These are phyloP conservation scores for Seladonia tumulorum DNA, from an alignment of 2,888 invertebrate species.

Conservation along the genomic window DNA sequence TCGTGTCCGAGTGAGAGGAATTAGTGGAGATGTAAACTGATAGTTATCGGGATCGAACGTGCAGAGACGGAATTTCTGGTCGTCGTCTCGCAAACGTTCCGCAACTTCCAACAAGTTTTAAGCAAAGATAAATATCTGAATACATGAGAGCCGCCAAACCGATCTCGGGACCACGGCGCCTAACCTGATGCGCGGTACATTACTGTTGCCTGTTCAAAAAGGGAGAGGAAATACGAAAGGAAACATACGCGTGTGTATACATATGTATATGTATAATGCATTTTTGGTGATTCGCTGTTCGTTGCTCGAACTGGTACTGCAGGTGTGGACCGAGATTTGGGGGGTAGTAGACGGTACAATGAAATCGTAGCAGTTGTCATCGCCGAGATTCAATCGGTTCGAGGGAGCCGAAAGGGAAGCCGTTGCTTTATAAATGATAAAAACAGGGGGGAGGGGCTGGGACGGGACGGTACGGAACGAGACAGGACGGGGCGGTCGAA, in stretches of 20 bases:
- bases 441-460: constrained; percentile 13
- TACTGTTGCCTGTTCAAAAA: constrained; percentile 29
- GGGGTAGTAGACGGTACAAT: constrained; percentile 42
- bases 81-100: constrained; percentile 43
- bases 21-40: constrained; percentile 53
- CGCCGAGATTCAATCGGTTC: constrained; percentile 32
- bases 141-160: constrained; percentile 27
- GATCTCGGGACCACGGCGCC: constrained; percentile 32
- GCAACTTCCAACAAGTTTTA: constrained; percentile 44
- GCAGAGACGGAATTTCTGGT: constrained; percentile 37
- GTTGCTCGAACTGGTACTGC: constrained; percentile 35
- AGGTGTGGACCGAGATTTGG: constrained; percentile 49
- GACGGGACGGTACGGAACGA: neutral
- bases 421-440: constrained; percentile 32
- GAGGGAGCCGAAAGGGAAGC: constrained; percentile 31
- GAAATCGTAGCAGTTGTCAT: constrained; percentile 53
- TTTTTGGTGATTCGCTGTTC: constrained; percentile 18
- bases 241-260: constrained; percentile 32
- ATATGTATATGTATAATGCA: constrained; percentile 36
- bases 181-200: constrained; percentile 60
- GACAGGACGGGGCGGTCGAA: neutral
- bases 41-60: constrained; percentile 33
- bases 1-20: constrained; percentile 21
- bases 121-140: constrained; percentile 24
- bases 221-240: neutral